phyloP scores from a whole-genome alignment of 92 coral and sea anemone genomes.

The Palythoa grandiflora region DNA sequence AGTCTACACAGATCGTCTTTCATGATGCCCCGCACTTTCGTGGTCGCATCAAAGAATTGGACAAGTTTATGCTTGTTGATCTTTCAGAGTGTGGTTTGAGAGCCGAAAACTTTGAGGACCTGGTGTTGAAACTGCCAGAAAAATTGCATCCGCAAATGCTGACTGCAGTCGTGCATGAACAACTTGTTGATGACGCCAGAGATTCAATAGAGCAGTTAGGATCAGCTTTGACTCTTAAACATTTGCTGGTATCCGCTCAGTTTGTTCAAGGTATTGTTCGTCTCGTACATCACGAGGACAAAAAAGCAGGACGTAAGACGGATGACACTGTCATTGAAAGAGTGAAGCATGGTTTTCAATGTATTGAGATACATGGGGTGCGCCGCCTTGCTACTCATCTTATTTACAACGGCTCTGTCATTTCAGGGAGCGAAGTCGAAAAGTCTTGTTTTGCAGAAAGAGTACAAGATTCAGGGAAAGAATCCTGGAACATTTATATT shows the following conservation, averaged over 20 bases:
- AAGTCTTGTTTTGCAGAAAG: constrained; percentile 67
- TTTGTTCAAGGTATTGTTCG: constrained; percentile 70
- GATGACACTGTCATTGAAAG: constrained; percentile 23
- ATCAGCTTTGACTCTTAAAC: constrained; percentile 39
- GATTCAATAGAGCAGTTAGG: constrained; percentile 11
- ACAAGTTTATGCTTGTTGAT: constrained; percentile 46
- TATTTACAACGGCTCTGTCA: constrained; percentile 23
- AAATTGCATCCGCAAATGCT: constrained; percentile 62
- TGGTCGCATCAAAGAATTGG: constrained; percentile 53
- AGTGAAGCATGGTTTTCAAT: constrained; percentile 38
- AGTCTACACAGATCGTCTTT: constrained; percentile 58
- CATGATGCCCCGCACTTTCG: constrained; percentile 74
- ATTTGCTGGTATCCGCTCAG: constrained; percentile 41
- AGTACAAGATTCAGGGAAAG: constrained; percentile 25
- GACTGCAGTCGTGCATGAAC: constrained; percentile 59
- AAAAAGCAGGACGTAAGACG: not conserved
- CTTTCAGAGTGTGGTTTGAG: constrained; percentile 25
- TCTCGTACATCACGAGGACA: constrained; percentile 67
- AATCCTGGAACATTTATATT: constrained; percentile 72
- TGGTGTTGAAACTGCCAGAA: constrained; percentile 58
- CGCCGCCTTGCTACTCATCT: constrained; percentile 49
- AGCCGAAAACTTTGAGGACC: constrained; percentile 50
- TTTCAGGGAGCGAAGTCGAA: constrained; percentile 61
- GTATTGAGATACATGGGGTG: constrained; percentile 54
- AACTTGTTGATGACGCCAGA: constrained; percentile 1